These are phyloP conservation scores for Protonibea diacanthus DNA, from an alignment of 2,797 vertebrate species.

Conservation along the genomic window DNA sequence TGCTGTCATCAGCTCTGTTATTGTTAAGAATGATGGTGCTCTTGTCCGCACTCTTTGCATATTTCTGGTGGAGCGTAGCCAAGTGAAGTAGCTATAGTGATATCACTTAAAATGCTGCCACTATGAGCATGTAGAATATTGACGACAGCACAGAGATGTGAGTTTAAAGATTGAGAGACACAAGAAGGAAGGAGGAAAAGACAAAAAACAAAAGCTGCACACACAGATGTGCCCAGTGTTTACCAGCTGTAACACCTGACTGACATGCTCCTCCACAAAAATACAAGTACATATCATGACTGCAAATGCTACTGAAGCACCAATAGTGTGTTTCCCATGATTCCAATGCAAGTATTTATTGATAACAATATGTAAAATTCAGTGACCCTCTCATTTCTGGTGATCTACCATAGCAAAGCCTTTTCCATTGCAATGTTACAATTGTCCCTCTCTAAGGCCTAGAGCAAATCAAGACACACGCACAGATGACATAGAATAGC, in stretches of 20 bases:
- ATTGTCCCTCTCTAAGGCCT: neutral
- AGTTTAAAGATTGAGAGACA: neutral
- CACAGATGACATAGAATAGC: too few relatives aligned
- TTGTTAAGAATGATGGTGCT: slow-evolving; percentile 27
- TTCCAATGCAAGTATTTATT: neutral
- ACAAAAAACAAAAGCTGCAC: neutral
- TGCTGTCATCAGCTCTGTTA: slow-evolving; percentile 45
- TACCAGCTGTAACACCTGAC: neutral
- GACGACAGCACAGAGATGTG: neutral
- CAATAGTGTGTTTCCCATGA: neutral
- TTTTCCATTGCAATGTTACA: too few relatives aligned
- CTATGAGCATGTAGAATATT: slow-evolving; percentile 4
- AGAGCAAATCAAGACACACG: neutral
- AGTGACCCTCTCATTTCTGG: neutral
- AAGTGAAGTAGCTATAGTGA: slow-evolving; percentile 41
- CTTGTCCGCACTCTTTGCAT: slow-evolving; percentile 44
- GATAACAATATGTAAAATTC: neutral
- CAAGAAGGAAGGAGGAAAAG: neutral
- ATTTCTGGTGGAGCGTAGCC: slow-evolving; percentile 49
- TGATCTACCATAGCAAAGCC: too few relatives aligned
- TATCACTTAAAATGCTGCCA: slow-evolving; percentile 31
- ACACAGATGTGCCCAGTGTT: neutral
- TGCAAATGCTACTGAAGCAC: neutral
- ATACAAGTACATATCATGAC: neutral
- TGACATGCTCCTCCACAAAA: neutral